Base-by-base conservation (phyloP, 2,797 vertebrate genomes). In the Buphagus erythrorhynchus region DNA sequence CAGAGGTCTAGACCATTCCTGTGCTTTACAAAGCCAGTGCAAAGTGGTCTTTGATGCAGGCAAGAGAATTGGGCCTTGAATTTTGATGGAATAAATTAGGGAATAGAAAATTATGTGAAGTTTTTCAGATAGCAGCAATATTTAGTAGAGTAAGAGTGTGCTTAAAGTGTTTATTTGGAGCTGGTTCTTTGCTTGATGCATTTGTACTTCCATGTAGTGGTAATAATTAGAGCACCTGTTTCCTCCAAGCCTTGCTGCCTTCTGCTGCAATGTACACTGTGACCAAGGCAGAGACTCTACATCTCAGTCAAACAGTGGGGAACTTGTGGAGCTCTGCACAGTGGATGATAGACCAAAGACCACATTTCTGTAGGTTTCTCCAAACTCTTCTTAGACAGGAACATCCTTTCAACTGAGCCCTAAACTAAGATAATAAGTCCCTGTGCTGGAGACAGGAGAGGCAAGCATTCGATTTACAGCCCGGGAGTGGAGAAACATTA, bases 231-330 rank as follows among this genome's bases (percentile, higher is more conserved):
- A 86, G 54, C 72, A 81, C 74, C 28, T 13, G 25, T 77, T 96
- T 91, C 63, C 82, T 77, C 79, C 90, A 95, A 55, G 48, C 75
- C 61, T 93, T 88, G 31, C 91, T 97, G 88, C 82, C 80, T 97
- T 65, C 84, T 91, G 43, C 93, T 96, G 88, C 85, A 85, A 66
- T 83, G 86, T 51, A 62, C 48, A 42, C 86, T 90, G 71, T 88
- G 95, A 87, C 69, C 66, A 62, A 91, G 91, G 84, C 76, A 83
- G 62, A 62, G 86, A 95, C 90, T 94, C 93, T 82, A 72, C 80
- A 5, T 96, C 92, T 96, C 93, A 86, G 40, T 88, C 71, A 79
- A 90, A 67, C 92, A 72, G 28, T 3, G 11, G 66, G 67, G 49
- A 90, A 49, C 92, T 92, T 87, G 73, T 61, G 42, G 76, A 80